phyloP scores from a whole-genome alignment of 2,113 vertebrate genomes.

The Paramormyrops kingsleyae region DNA sequence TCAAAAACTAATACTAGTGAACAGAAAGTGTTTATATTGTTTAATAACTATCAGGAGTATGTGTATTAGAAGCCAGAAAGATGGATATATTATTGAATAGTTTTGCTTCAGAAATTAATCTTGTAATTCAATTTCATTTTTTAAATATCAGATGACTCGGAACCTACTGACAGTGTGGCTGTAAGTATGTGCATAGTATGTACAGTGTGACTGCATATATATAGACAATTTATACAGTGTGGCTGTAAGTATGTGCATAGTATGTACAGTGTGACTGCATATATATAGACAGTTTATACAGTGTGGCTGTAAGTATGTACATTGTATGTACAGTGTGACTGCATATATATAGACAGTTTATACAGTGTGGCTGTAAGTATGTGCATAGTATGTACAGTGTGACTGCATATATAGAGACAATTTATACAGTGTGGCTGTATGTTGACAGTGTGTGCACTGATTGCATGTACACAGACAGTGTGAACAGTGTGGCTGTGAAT shows the following conservation, averaged over 20 bases:
- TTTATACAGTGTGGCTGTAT: background rate
- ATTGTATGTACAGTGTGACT: background rate
- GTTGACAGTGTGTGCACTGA: background rate
- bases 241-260: background rate
- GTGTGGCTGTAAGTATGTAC: background rate
- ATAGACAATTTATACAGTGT: background rate
- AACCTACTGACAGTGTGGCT: constrained; percentile 32
- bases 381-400: background rate
- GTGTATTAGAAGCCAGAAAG: background rate
- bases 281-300: background rate
- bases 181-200: constrained; percentile 29
- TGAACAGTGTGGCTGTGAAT: background rate
- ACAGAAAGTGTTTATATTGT: background rate
- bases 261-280: background rate
- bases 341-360: background rate
- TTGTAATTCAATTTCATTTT: constrained; percentile 4
- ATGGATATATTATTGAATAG: background rate
- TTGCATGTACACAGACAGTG: background rate
- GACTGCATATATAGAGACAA: background rate
- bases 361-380: too few relatives aligned
- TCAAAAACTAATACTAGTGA: background rate
- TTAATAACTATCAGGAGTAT: background rate
- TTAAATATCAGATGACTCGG: background rate
- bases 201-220: background rate
- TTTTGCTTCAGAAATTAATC: background rate